Evolutionary conservation across 2,888 invertebrate genomes (phyloP), one percentile per base, ranked within the genome.

Genomic region (Andrena haemorrhoa): DNA sequence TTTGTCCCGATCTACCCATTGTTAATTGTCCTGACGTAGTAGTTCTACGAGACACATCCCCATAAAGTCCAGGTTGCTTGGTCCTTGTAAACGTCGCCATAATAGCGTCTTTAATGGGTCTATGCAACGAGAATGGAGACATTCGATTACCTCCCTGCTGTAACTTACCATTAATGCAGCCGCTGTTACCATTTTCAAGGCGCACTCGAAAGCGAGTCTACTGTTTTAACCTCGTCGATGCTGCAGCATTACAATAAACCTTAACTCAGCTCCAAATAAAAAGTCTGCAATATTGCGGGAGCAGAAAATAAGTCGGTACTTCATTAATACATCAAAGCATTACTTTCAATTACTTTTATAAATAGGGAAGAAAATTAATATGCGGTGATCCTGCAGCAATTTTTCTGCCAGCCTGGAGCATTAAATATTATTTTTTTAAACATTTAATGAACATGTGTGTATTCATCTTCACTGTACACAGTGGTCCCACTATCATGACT

Each of bases 21-120:
- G 79, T 82, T 82, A 82, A 80, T 82, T 72, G 51, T 64, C 41
- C 58, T 41, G 56, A 58, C 8, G 63, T 47, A 47, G 68, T 49
- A 49, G 33, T 41, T 49, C 56, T 29, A 10, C n/a, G 49, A 69
- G 75, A 33, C 51, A 66, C 65, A 77, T 41, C n/a, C 16, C 66
- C 47, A 58, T 72, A 68, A 72, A 77, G 70, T 51, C 33, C n/a
- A 23, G 56, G 58, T 70, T 70, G 58, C 49, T 70, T 33, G 63
- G 49, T 10, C 66, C 71, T 56, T 58, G 72, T 63, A 63, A 77
- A 77, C 60, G 70, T 70, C 61, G 23, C 35, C 60, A 66, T 77
- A 66, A 80, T 68, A 53, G 75, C 33, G 41, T 41, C 58, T 47
- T 75, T 33, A 70, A 51, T 41, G 41, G 26, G 4, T 49, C 68